Evolutionary conservation across 2,888 invertebrate species (phyloP), one percentile per base, ranked within the genome.

Genomic region (Fissipunctia ypsillon): DNA sequence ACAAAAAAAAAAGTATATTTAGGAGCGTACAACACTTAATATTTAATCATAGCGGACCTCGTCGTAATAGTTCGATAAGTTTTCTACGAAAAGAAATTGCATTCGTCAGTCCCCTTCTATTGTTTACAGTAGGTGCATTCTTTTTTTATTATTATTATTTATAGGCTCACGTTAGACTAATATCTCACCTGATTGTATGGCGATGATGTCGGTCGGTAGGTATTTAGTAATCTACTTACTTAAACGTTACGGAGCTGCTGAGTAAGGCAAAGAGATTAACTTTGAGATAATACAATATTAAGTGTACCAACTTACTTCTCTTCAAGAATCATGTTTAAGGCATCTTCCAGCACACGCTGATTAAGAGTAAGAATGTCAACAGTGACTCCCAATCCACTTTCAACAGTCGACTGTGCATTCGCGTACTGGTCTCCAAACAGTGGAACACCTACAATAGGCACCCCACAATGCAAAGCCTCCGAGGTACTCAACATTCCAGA

Each of bases 381-480:
- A 19, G 93, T 91, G 43, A 95, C 91, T 38, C 96, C 96, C 2
- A 94, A 93, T 3, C 96, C 96, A 68, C 88, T 92, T 69, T 94
- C 94, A 82, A 93, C 92, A 6, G 95, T 88, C 1, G 94, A 92
- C 57, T 89, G 91, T 31, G 96, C 95, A 86, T 97, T 97, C 1
- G 93, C 92, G 78, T 92, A 93, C 85, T 97, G 96, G 84, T 97
- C 97, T 19, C 96, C 96, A 85, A 95, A 96, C 76, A 96, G 93
- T n/a, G 97, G 97, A 85, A 97, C 93, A 54, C 94, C 92, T 6
- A 97, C 84, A 59, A 96, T 90, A 43, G 97, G 90, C 14, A 90
- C 88, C 38, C 88, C 90, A 69, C 88, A 89, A 76, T 96, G 93
- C 50, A 96, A 93, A 7, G 96, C 95, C 86, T 97, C 97, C 7